These are phyloP conservation scores for Scaptodrosophila lebanonensis DNA, from an alignment of 1,140 invertebrate genomes.

Conservation along the genomic window DNA sequence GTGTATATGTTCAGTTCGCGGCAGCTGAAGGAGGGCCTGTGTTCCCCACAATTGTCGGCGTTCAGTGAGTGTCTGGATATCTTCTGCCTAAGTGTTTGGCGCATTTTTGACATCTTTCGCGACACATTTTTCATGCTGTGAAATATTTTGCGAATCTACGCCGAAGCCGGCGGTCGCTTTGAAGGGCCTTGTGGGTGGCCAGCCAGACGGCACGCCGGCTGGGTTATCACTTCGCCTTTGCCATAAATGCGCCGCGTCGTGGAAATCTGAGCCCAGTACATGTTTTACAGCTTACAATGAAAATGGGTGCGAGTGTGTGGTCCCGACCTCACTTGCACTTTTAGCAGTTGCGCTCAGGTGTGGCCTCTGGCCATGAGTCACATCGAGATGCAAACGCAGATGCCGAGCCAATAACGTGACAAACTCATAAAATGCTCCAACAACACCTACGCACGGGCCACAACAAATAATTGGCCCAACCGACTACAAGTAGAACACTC, in stretches of 20 bases:
- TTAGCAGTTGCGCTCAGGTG: background rate
- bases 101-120: constrained; percentile 64
- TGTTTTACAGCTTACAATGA: constrained; percentile 65
- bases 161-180: constrained; percentile 39
- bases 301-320: constrained; percentile 21
- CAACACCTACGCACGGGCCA: too few species aligned
- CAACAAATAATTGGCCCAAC: background rate
- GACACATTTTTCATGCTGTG: constrained; percentile 65
- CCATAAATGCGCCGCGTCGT: constrained; percentile 12
- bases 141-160: constrained; percentile 70
- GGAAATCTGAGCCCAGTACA: constrained; percentile 24
- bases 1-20: too few species aligned
- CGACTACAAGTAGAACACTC: constrained; percentile 2
- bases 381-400: too few species aligned
- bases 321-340: constrained; percentile 18
- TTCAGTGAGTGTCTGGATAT: background rate
- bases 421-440: too few species aligned
- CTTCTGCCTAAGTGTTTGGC: background rate
- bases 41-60: too few species aligned
- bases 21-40: too few species aligned
- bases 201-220: background rate
- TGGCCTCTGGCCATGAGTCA: background rate
- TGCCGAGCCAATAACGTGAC: too few species aligned
- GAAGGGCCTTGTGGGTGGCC: constrained; percentile 60
- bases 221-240: background rate